Conservation (phyloP, 2,113 vertebrate species). For the Saimiri boliviensis region DNA sequence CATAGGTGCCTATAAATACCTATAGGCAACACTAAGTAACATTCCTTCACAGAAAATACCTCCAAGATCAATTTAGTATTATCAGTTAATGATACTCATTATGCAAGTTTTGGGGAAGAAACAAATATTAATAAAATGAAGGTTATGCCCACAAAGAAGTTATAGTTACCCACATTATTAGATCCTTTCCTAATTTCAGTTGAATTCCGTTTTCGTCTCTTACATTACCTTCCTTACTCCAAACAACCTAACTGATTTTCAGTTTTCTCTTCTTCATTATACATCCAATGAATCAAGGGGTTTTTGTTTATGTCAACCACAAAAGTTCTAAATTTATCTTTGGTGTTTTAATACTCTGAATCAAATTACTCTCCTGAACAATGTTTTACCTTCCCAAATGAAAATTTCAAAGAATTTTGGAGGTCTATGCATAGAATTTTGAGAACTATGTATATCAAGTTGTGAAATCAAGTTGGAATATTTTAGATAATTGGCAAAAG, state of each 20-base stretch:
- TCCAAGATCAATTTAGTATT: not conserved
- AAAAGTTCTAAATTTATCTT: not conserved
- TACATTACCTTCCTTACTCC: not conserved
- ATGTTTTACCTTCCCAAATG: not conserved
- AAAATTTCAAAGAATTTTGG: not conserved
- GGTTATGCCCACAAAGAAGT: not conserved
- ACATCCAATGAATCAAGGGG: not conserved
- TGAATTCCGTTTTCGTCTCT: not conserved
- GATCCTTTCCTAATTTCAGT: not conserved
- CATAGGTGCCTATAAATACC: not conserved
- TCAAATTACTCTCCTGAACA: not conserved
- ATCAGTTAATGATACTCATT: not conserved
- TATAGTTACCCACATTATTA: not conserved
- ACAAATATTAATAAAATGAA: not conserved
- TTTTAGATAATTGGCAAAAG: not conserved
- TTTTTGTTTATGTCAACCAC: not conserved
- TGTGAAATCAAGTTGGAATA: not conserved
- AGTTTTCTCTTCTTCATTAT: not conserved
- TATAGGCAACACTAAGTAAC: not conserved
- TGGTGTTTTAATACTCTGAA: not conserved
- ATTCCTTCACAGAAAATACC: not conserved
- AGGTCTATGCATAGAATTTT: not conserved
- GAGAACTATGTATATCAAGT: not conserved
- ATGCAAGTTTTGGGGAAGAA: not conserved
- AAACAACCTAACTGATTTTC: not conserved